Conservation (phyloP, 2,888 invertebrate genomes). For the Lithophane semibrunnea region DNA sequence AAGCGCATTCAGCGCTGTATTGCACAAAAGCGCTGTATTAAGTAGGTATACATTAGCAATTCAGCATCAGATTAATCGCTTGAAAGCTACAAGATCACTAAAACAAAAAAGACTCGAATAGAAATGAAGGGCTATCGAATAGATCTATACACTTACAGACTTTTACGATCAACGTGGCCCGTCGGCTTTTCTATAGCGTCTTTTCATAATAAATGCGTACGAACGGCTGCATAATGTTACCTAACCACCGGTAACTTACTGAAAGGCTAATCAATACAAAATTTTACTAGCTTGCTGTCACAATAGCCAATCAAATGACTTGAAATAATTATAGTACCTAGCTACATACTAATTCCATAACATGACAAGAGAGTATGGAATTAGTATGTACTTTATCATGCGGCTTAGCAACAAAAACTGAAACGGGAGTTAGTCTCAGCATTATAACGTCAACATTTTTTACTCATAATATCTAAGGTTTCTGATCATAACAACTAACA, state of each 20-base stretch:
- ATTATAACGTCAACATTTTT: not conserved
- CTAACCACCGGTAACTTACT: not conserved
- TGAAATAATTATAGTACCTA: no score
- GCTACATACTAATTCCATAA: not conserved
- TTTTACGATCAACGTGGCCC: slow-evolving; percentile 23
- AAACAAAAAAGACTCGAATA: not conserved
- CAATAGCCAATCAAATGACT: not conserved
- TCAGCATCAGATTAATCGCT: slow-evolving; percentile 18
- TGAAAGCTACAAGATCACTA: slow-evolving; percentile 5
- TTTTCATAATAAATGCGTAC: not conserved
- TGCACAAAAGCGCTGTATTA: not conserved
- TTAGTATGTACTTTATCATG: no score
- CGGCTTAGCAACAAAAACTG: no score
- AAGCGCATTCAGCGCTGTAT: slow-evolving; percentile 13
- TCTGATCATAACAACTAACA: slow-evolving; percentile 1
- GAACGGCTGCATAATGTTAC: not conserved
- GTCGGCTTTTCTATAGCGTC: slow-evolving; percentile 32
- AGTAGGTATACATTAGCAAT: slow-evolving; percentile 11
- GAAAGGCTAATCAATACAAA: not conserved
- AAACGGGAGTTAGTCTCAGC: not conserved
- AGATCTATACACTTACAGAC: slow-evolving; percentile 8
- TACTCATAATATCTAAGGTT: not conserved
- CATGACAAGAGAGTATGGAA: not conserved
- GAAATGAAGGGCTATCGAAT: slow-evolving; percentile 2
- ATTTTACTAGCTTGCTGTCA: not conserved